phyloP scores from a whole-genome alignment of 2,888 invertebrate genomes.

The Galeopsomyia nigrocyanea region DNA sequence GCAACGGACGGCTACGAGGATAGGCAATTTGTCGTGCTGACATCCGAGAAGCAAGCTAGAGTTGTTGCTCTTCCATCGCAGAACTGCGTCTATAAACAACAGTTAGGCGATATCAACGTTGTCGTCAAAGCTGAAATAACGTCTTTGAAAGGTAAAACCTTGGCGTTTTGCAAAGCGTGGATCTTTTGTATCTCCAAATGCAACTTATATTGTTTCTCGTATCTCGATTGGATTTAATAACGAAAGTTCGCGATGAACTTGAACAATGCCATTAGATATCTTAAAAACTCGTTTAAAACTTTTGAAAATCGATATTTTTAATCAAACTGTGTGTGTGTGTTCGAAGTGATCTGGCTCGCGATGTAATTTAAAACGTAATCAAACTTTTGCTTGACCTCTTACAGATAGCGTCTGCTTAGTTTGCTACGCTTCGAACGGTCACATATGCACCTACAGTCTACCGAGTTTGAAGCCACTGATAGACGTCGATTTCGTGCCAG shows the following conservation, averaged over 20 bases:
- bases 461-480: constrained; percentile 94
- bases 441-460: constrained; percentile 93
- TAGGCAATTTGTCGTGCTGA: constrained; percentile 92
- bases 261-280: not conserved
- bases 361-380: constrained; percentile 3
- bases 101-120: constrained; percentile 92
- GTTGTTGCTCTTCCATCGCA: constrained; percentile 96
- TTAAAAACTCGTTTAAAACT: too few species aligned
- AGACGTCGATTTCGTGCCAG: constrained; percentile 94
- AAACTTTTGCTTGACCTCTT: constrained; percentile 56
- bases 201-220: not conserved
- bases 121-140: constrained; percentile 95
- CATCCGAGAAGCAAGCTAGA: constrained; percentile 95
- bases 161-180: too few species aligned
- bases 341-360: too few species aligned
- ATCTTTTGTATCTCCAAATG: too few species aligned
- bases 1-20: constrained; percentile 75
- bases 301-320: too few species aligned
- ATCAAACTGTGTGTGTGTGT: too few species aligned
- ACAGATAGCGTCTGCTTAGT: constrained; percentile 95
- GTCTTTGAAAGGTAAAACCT: constrained; percentile 83
- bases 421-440: constrained; percentile 95
- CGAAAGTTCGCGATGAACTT: not conserved
- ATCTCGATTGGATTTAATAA: not conserved
- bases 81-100: constrained; percentile 93